A percentile compares a stretch with the other conserved stretches of the same genome.
Conservation (phyloP, 2,797 vertebrate species). For the Buceros bicornis region DNA sequence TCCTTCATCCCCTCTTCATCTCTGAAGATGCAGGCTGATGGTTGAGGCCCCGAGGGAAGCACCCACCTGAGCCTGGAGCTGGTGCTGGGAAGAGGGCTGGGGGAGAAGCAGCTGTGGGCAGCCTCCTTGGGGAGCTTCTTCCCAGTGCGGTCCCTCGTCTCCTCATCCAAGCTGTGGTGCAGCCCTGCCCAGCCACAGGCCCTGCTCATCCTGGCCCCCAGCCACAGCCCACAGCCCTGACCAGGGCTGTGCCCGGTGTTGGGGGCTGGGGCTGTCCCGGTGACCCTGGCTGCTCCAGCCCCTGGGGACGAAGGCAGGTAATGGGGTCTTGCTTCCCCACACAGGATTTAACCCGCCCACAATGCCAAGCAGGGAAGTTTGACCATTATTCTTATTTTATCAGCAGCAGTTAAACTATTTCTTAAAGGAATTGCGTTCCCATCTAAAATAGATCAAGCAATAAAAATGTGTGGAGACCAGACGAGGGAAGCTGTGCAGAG, state of each 20-base stretch:
- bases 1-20: neutral
- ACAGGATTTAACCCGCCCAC: neutral
- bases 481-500: neutral
- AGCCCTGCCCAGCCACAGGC: neutral
- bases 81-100: neutral
- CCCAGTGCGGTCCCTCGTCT: accelerated
- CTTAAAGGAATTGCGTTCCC: neutral
- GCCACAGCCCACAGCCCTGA: accelerated
- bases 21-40: neutral
- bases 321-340: neutral
- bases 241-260: neutral
- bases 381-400: neutral
- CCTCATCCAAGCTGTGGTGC: neutral
- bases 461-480: neutral
- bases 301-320: neutral
- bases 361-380: neutral
- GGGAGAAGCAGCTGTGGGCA: neutral
- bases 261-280: neutral
- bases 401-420: neutral
- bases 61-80: neutral
- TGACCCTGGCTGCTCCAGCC: neutral
- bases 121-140: neutral
- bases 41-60: neutral
- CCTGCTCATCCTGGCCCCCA: neutral
- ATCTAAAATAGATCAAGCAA: neutral